phyloP scores from a whole-genome alignment of 2,888 invertebrate genomes.

The Lasioglossum morio region DNA sequence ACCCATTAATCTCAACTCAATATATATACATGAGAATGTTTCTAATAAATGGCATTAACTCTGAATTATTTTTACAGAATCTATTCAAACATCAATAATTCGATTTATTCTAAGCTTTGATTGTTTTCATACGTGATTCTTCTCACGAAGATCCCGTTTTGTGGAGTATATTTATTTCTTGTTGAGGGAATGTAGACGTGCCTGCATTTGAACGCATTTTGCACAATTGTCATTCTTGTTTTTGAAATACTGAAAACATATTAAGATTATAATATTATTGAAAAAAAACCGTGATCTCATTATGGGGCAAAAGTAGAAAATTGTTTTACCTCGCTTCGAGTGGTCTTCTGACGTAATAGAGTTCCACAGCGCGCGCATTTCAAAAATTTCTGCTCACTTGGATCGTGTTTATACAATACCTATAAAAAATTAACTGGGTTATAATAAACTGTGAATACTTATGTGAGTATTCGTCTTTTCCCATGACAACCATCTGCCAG shows the following conservation, averaged over 20 bases:
- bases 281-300: background rate
- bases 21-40: slow-evolving; percentile 9
- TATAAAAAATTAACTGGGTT: background rate
- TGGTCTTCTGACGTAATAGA: slow-evolving; percentile 8
- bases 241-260: slow-evolving; percentile 35
- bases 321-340: background rate
- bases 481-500: no score
- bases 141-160: background rate
- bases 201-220: slow-evolving; percentile 31
- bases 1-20: background rate
- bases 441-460: background rate
- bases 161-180: background rate
- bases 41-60: background rate
- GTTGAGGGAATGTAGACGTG: background rate
- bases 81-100: background rate
- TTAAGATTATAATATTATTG: background rate
- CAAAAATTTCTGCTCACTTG: slow-evolving; percentile 10
- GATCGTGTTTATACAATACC: slow-evolving; percentile 5
- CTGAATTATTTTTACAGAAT: background rate
- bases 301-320: background rate
- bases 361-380: slow-evolving; percentile 30
- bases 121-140: background rate
- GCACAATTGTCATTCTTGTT: slow-evolving; percentile 32
- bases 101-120: background rate
- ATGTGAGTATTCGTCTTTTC: background rate